Evolutionary conservation across 2,888 invertebrate species (phyloP).

Genomic region (Ennomos fuscantarius): DNA sequence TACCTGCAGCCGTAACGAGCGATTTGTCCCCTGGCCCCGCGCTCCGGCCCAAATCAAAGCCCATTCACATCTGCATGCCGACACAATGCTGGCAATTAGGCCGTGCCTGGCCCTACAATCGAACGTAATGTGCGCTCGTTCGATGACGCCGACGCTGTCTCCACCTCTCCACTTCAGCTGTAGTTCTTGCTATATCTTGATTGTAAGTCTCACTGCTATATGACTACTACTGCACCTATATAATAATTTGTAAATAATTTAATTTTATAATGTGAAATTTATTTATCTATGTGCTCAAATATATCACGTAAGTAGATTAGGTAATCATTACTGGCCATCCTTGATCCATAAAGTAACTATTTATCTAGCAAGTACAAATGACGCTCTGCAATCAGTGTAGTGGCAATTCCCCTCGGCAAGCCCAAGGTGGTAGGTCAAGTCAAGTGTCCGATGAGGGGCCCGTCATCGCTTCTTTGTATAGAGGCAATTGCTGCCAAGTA

Average conservation of each 20-base stretch:
- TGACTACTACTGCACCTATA: slow-evolving; percentile 1
- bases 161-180: slow-evolving; percentile 43
- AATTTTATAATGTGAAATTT: too few relatives aligned
- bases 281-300: too few relatives aligned
- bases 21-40: slow-evolving; percentile 83
- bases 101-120: slow-evolving; percentile 81
- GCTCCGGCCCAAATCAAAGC: slow-evolving; percentile 84
- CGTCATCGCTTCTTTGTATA: slow-evolving; percentile 68
- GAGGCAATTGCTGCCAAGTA: slow-evolving; percentile 53
- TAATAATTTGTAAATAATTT: background rate
- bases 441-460: slow-evolving; percentile 47
- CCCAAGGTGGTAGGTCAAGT: slow-evolving; percentile 54
- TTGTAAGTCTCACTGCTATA: slow-evolving; percentile 17
- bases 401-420: slow-evolving; percentile 40
- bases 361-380: too few relatives aligned
- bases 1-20: slow-evolving; percentile 86
- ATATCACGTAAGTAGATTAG: too few relatives aligned
- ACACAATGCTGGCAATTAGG: slow-evolving; percentile 86
- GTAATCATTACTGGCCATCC: too few relatives aligned
- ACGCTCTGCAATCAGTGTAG: background rate
- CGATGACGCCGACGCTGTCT: slow-evolving; percentile 61
- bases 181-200: slow-evolving; percentile 45
- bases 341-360: too few relatives aligned
- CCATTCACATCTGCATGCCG: slow-evolving; percentile 86
- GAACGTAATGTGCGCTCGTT: slow-evolving; percentile 81